Base-by-base conservation (phyloP, 2,888 invertebrate genomes). In the Neoscelio sp. region DNA sequence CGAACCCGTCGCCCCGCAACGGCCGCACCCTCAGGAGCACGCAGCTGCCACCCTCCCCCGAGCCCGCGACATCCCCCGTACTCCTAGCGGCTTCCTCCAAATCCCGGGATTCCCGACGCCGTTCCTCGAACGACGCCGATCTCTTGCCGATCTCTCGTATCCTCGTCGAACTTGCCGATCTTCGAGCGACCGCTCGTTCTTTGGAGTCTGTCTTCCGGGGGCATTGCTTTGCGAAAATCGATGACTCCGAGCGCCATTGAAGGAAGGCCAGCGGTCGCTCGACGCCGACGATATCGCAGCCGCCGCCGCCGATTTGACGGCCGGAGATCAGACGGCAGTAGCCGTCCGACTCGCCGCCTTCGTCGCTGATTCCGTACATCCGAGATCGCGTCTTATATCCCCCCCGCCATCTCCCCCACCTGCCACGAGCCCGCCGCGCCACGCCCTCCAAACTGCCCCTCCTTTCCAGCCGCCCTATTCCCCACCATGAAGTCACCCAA, bases 271-370 rank as follows among this genome's bases (percentile, higher is more conserved):
- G 38, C 12, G 50, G 50, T 30, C 2, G 13, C 26, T 48, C 58
- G 54, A 52, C 40, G 18, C 62, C 13, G 15, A 30, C 28, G 33
- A 8, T 35, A 28, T 58, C 58, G 8, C 17, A 35, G 50, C 44
- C 46, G 80, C 78, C 79, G 28, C 78, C 81, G 80, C 86, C 85
- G 82, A 84, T 85, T 80, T 84, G 86, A 78, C 87, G 87, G 65
- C 88, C 84, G 80, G 88, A 87, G 86, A 87, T 86, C 85, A 88
- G 86, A 84, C 89, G 89, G 85, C 89, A 89, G 76, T 85, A 84
- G 87, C 86, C 89, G 88, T 84, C 87, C 75, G 84, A 85, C 80
- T 85, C 85, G 82, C 84, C 84, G 62, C 74, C 65, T 62, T 88
- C 87, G 83, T 87, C 87, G 81, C 82, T 86, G 84, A 89, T 88